Conservation (phyloP, 1,140 invertebrate genomes). For the Caenorhabditis elegans region DNA sequence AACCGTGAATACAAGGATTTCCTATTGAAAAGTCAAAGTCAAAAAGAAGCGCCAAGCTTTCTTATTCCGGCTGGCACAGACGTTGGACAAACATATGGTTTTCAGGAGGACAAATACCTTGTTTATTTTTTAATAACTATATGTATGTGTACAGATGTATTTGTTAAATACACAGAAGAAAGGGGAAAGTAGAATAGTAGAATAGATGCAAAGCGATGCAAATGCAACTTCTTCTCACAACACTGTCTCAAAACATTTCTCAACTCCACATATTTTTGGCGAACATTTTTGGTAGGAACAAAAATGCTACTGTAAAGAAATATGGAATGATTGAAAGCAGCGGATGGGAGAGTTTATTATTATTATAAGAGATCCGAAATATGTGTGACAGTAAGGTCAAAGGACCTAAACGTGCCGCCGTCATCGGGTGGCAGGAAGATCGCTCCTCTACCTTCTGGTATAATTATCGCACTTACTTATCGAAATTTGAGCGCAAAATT, state of each 20-base stretch:
- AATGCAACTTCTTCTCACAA: slow-evolving; percentile 6
- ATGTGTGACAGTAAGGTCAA: slow-evolving; percentile 31
- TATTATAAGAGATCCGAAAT: slow-evolving; percentile 13
- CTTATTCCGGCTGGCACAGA: background rate
- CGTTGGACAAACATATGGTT: background rate
- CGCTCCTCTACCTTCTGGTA: background rate
- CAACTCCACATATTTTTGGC: background rate
- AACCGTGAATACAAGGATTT: too few relatives aligned
- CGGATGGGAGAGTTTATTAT: background rate
- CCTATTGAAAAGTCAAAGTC: too few relatives aligned
- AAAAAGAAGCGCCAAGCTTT: too few relatives aligned
- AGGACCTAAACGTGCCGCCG: background rate
- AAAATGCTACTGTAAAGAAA: background rate
- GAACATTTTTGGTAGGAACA: background rate
- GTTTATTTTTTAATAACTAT: slow-evolving; percentile 30
- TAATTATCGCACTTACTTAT: slow-evolving; percentile 27
- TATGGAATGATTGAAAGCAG: background rate
- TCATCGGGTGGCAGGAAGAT: background rate
- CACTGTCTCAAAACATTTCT: background rate
- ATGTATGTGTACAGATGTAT: background rate
- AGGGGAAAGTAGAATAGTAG: background rate
- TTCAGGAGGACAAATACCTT: background rate
- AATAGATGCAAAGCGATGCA: background rate
- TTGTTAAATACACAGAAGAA: background rate
- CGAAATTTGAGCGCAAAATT: slow-evolving; percentile 15